phyloP scores from a whole-genome alignment of 2,888 invertebrate genomes.

The Junonia oenone region DNA sequence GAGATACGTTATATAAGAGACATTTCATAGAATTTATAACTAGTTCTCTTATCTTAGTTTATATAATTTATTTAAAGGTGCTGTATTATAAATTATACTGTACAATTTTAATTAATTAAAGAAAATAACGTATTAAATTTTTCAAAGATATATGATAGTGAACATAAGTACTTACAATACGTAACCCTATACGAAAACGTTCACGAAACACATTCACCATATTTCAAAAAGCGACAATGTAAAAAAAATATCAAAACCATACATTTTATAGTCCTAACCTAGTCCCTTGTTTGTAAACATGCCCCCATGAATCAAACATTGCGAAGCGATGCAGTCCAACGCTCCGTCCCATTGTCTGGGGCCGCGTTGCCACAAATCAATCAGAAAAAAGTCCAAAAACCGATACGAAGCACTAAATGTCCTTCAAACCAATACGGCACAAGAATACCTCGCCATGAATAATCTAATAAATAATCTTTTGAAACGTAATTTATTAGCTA shows the following conservation, averaged over 20 bases:
- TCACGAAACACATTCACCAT: not conserved
- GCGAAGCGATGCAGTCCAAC: constrained; percentile 28
- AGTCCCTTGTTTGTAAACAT: constrained; percentile 31
- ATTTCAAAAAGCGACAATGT: not conserved
- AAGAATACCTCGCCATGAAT: constrained; percentile 64
- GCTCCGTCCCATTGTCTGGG: constrained; percentile 38
- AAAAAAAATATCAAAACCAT: not conserved
- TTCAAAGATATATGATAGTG: not conserved
- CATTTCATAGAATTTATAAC: constrained; percentile 13
- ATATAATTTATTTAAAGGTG: constrained; percentile 4
- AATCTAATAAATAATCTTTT: constrained; percentile 78
- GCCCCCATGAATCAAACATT: constrained; percentile 35
- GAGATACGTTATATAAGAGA: constrained; percentile 12
- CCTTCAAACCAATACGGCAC: constrained; percentile 73
- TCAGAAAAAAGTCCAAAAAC: constrained; percentile 48
- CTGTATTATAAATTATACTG: constrained; percentile 6
- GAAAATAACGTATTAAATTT: not conserved
- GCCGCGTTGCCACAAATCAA: constrained; percentile 59
- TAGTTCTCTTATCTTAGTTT: constrained; percentile 4
- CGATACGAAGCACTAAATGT: constrained; percentile 51
- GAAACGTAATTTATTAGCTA: constrained; percentile 72
- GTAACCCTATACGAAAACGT: not conserved
- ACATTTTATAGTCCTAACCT: constrained; percentile 15
- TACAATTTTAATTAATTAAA: not conserved
- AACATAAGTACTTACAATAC: not conserved